These are phyloP conservation scores for Lutra lutra DNA, from an alignment of 2,797 vertebrate genomes.

Conservation along the genomic window DNA sequence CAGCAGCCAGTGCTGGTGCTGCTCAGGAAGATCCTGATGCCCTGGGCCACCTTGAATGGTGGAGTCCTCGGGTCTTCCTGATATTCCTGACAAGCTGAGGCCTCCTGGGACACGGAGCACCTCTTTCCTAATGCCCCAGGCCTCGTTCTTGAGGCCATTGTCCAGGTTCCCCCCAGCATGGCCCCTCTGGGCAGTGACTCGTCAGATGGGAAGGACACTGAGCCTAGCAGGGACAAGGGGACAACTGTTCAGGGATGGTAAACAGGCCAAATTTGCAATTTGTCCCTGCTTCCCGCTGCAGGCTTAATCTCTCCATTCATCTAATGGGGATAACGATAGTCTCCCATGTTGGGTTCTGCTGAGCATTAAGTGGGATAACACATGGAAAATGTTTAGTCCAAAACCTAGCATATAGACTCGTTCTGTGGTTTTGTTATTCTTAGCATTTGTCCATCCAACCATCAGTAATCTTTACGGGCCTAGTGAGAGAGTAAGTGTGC, in stretches of 20 bases:
- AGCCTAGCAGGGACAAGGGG: neutral
- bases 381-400: neutral
- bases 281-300: neutral
- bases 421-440: neutral
- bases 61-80: neutral
- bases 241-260: neutral
- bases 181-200: neutral
- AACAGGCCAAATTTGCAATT: neutral
- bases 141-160: neutral
- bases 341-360: neutral
- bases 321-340: neutral
- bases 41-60: rapidly evolving
- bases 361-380: neutral
- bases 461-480: neutral
- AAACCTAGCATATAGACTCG: neutral
- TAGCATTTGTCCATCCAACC: neutral
- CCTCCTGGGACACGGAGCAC: neutral
- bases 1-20: neutral
- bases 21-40: neutral
- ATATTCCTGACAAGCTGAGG: neutral
- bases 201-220: neutral
- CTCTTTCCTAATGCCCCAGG: neutral
- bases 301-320: neutral
- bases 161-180: neutral
- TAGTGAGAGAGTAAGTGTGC: neutral